These are phyloP conservation scores for Erethizon dorsatum DNA, from an alignment of 2,797 vertebrate genomes.

Conservation along the genomic window DNA sequence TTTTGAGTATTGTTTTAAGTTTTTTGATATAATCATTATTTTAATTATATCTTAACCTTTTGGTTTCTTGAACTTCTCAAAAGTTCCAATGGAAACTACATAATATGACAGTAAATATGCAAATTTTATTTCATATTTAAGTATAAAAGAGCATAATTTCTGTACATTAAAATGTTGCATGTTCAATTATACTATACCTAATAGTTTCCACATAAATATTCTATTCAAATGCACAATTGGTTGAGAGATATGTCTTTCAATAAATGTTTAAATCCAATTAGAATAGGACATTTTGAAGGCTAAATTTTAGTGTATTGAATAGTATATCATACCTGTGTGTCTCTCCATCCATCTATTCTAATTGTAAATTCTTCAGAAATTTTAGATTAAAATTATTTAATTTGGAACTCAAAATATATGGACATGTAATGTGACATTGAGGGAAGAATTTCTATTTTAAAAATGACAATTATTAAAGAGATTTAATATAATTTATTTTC, in stretches of 20 bases:
- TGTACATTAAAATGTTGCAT: not conserved
- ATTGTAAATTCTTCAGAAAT: not conserved
- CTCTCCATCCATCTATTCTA: not conserved
- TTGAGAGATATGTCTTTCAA: not conserved
- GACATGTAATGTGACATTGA: not conserved
- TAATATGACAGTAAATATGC: not conserved
- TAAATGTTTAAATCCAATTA: not conserved
- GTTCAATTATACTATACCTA: not conserved
- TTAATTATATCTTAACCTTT: not conserved
- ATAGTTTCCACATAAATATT: constrained; percentile 6
- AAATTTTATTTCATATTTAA: not conserved
- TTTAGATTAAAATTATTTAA: constrained; percentile 19
- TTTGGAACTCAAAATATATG: not conserved
- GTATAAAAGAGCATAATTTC: not conserved
- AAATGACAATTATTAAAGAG: not conserved
- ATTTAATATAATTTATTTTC: not conserved
- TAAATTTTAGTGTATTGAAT: not conserved
- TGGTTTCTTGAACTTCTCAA: not conserved
- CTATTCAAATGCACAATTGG: not conserved
- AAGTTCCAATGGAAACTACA: not conserved
- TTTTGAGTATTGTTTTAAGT: not conserved
- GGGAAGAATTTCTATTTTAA: not conserved
- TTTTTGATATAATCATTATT: not conserved
- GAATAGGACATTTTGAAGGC: not conserved
- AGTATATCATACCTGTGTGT: not conserved